Percentiles rank a stretch among this genome's conserved stretches.
Conservation (phyloP, 2,797 vertebrate genomes). For the Leptoclinus maculatus region DNA sequence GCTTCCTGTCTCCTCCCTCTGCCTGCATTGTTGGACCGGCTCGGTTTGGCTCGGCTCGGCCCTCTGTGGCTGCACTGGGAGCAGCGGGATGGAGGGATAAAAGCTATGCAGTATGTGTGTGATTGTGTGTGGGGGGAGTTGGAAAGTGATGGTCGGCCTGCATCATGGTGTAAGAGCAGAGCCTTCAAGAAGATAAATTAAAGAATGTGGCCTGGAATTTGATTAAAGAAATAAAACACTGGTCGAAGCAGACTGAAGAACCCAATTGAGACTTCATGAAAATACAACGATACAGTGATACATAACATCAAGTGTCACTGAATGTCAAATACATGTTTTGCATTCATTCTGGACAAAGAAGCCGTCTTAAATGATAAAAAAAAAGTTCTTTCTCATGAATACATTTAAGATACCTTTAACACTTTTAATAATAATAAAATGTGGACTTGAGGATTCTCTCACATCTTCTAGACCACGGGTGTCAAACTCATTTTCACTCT, state of each 20-base stretch:
- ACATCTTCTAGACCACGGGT: background rate
- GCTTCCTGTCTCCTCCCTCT: slow-evolving; percentile 63
- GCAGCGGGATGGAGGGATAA: slow-evolving; percentile 16
- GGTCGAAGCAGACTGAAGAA: background rate
- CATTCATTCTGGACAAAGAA: background rate
- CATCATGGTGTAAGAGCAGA: background rate
- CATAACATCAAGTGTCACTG: background rate
- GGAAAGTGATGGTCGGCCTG: background rate
- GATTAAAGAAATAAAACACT: background rate
- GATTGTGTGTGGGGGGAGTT: too few relatives aligned
- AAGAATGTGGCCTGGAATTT: background rate
- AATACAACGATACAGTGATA: background rate
- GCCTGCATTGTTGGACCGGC: slow-evolving; percentile 59
- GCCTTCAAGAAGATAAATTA: background rate
- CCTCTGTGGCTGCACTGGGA: slow-evolving; percentile 30
- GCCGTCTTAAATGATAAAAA: background rate
- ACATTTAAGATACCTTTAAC: background rate
- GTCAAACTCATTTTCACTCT: too few relatives aligned
- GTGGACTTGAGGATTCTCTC: background rate
- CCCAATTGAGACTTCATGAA: background rate
- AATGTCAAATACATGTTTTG: background rate
- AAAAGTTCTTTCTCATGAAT: background rate
- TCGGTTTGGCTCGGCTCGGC: slow-evolving; percentile 61
- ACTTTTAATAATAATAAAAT: background rate
- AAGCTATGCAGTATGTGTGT: background rate